Conservation (phyloP, 1,140 invertebrate genomes). For the Aethina tumida region DNA sequence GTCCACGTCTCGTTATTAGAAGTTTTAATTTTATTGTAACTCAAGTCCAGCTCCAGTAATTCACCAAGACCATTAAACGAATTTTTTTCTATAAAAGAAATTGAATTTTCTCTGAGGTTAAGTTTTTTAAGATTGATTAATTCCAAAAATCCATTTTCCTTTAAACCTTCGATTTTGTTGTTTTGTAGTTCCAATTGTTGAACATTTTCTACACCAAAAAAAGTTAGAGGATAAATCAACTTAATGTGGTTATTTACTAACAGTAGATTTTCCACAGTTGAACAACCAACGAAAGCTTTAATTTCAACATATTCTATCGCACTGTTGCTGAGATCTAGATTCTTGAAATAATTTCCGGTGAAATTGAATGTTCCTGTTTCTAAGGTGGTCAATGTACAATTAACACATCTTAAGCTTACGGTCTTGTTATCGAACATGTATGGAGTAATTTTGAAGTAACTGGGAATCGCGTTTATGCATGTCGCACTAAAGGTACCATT, state of each 20-base stretch:
- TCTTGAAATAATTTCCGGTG: slow-evolving; percentile 30
- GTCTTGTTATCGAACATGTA: slow-evolving; percentile 34
- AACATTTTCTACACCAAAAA: slow-evolving; percentile 29
- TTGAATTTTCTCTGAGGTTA: slow-evolving; percentile 49
- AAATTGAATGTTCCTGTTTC: slow-evolving; percentile 30
- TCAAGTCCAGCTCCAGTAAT: slow-evolving; percentile 40
- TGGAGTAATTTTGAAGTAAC: slow-evolving; percentile 27
- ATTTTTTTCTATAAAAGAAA: slow-evolving; percentile 44
- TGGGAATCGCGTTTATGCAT: slow-evolving; percentile 28
- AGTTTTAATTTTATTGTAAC: slow-evolving; percentile 34
- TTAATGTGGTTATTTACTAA: slow-evolving; percentile 28
- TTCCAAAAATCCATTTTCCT: slow-evolving; percentile 27
- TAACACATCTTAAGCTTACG: slow-evolving; percentile 29
- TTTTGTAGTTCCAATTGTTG: slow-evolving; percentile 20
- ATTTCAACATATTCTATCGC: slow-evolving; percentile 20
- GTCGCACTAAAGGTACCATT: slow-evolving; percentile 32
- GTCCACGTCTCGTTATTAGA: slow-evolving; percentile 47
- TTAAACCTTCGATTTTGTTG: slow-evolving; percentile 26
- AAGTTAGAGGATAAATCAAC: slow-evolving; percentile 26
- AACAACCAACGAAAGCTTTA: slow-evolving; percentile 29
- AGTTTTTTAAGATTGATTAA: slow-evolving; percentile 37
- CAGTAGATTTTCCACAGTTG: slow-evolving; percentile 25
- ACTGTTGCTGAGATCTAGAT: slow-evolving; percentile 22
- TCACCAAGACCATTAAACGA: slow-evolving; percentile 46
- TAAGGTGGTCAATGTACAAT: slow-evolving; percentile 25